These are phyloP conservation scores for Zaprionus capensis DNA, from an alignment of 1,140 invertebrate species.

Conservation along the genomic window DNA sequence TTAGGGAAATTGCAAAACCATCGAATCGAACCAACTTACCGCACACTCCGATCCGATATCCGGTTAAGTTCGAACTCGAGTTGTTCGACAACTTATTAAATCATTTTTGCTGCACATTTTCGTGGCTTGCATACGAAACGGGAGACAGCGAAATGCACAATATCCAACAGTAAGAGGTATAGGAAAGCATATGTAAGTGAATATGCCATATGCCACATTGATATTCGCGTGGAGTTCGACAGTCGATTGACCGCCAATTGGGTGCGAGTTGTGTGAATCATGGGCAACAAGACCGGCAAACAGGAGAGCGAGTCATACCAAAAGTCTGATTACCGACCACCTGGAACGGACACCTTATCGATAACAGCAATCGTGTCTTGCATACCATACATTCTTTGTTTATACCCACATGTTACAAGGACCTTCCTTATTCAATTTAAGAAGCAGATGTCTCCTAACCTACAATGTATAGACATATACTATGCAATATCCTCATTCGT, in stretches of 20 bases:
- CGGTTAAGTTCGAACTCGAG: slow-evolving; percentile 42
- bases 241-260: not conserved
- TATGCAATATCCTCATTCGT: no score
- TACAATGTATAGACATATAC: no score
- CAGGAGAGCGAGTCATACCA: not conserved
- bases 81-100: slow-evolving; percentile 59
- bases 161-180: not conserved
- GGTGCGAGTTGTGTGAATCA: not conserved
- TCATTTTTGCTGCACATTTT: slow-evolving; percentile 48
- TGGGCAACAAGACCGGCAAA: not conserved
- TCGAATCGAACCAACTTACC: slow-evolving; percentile 32
- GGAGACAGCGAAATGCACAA: not conserved
- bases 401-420: no score
- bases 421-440: no score
- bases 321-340: no score
- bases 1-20: slow-evolving; percentile 60
- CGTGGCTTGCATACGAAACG: slow-evolving; percentile 11
- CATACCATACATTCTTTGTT: no score
- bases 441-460: no score
- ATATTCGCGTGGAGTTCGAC: not conserved
- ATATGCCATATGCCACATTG: not conserved
- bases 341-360: no score
- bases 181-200: not conserved
- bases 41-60: slow-evolving; percentile 47
- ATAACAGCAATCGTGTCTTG: no score